Percentiles rank a stretch among this genome's conserved stretches.
Conservation (phyloP, 1,140 invertebrate species). For the Drosophila pseudoobscura region DNA sequence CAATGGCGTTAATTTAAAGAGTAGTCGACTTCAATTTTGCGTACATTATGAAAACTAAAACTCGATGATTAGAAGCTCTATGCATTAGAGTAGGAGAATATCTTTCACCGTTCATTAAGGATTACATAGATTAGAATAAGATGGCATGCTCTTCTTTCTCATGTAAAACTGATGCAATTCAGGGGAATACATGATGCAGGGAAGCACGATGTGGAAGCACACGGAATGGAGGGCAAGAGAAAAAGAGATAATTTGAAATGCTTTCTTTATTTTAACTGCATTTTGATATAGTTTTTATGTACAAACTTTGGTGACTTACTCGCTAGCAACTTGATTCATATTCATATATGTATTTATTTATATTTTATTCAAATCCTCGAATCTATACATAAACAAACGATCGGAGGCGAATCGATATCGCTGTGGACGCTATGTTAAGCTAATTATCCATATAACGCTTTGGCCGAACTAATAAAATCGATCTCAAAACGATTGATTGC, state of each 20-base stretch:
- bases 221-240: not conserved
- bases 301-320: constrained; percentile 75
- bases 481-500: constrained; percentile 53
- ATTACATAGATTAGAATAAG: too few species aligned
- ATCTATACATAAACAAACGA: constrained; percentile 29
- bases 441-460: constrained; percentile 39
- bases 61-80: too few species aligned
- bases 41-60: too few species aligned
- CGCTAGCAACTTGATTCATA: constrained; percentile 44
- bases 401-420: not conserved
- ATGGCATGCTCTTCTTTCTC: too few species aligned
- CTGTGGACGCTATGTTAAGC: constrained; percentile 6
- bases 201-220: too few species aligned
- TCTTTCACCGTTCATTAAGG: too few species aligned
- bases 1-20: too few species aligned
- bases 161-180: too few species aligned
- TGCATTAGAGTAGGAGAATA: too few species aligned
- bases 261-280: constrained; percentile 71
- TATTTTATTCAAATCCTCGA: not conserved
- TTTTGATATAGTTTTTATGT: constrained; percentile 53
- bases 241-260: constrained; percentile 46
- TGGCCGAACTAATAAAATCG: constrained; percentile 39
- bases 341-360: constrained; percentile 1
- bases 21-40: too few species aligned
- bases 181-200: too few species aligned